Conservation (phyloP, 2,797 vertebrate species). For the Melanotaenia maccullochi region DNA sequence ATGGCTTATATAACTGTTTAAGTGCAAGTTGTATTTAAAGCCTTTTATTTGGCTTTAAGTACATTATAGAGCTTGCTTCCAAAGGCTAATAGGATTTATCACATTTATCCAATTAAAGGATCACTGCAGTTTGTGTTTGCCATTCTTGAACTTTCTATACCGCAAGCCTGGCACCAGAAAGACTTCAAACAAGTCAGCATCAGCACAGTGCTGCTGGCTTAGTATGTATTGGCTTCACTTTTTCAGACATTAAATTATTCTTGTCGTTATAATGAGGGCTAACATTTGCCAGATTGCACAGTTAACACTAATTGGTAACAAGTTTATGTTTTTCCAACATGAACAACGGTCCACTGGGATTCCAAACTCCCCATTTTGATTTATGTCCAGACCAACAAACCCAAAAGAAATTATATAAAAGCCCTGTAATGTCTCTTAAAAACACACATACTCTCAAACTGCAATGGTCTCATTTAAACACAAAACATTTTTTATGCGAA, state of each 20-base stretch:
- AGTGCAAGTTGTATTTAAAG: conserved; percentile 7
- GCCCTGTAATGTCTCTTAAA: conserved; percentile 18
- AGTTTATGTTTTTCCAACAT: conserved; percentile 70
- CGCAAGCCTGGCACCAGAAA: conserved; percentile 26
- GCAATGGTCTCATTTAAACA: conserved; percentile 7
- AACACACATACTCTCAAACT: conserved; percentile 13
- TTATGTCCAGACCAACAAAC: conserved; percentile 48
- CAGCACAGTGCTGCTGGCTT: conserved; percentile 53
- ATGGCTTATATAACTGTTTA: not conserved
- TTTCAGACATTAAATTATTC: conserved; percentile 61
- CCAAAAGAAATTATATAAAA: conserved; percentile 23
- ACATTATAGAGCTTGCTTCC: conserved; percentile 3
- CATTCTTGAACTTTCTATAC: conserved; percentile 35
- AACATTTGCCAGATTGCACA: conserved; percentile 65
- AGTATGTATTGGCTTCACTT: conserved; percentile 59
- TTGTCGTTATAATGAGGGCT: conserved; percentile 68
- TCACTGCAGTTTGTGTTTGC: conserved; percentile 27
- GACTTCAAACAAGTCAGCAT: conserved; percentile 57
- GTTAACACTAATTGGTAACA: conserved; percentile 76
- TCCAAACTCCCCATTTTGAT: conserved; percentile 52
- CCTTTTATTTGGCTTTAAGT: conserved; percentile 24
- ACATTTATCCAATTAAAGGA: conserved; percentile 27
- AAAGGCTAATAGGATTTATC: conserved; percentile 27
- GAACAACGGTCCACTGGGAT: conserved; percentile 40
- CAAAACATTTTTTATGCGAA: conserved; percentile 20